These are phyloP conservation scores for Phallusia fumigata DNA, from an alignment of 23 tunicate species.

Conservation along the genomic window DNA sequence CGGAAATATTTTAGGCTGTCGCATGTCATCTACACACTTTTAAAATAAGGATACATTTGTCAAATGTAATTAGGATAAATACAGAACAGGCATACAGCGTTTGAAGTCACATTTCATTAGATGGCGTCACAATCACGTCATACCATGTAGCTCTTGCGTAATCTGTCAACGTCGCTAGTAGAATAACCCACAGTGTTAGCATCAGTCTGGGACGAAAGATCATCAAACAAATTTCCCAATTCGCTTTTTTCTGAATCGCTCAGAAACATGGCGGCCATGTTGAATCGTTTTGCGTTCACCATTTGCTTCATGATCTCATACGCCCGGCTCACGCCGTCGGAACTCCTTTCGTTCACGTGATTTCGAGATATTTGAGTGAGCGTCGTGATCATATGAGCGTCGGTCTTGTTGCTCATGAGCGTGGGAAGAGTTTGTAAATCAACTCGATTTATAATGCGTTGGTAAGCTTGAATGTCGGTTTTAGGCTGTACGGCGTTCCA, in stretches of 20 bases:
- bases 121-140: neutral
- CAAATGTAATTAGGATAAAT: too few relatives aligned
- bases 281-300: conserved; percentile 58
- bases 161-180: neutral
- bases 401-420: conserved; percentile 79
- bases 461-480: conserved; percentile 50
- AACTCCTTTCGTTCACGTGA: conserved; percentile 14
- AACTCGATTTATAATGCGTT: conserved; percentile 45
- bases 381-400: conserved; percentile 67
- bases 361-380: conserved; percentile 47
- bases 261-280: conserved; percentile 84
- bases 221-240: conserved; percentile 28
- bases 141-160: neutral
- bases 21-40: too few relatives aligned
- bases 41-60: too few relatives aligned
- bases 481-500: conserved; percentile 79
- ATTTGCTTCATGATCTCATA: conserved; percentile 39
- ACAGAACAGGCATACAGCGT: too few relatives aligned
- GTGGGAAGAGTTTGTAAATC: conserved; percentile 31
- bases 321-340: conserved; percentile 33
- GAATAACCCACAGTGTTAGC: neutral
- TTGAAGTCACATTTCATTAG: too few relatives aligned
- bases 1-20: too few relatives aligned
- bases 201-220: neutral
- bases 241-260: conserved; percentile 31